Conservation (phyloP, 2,113 vertebrate species). For the Castor canadensis region DNA sequence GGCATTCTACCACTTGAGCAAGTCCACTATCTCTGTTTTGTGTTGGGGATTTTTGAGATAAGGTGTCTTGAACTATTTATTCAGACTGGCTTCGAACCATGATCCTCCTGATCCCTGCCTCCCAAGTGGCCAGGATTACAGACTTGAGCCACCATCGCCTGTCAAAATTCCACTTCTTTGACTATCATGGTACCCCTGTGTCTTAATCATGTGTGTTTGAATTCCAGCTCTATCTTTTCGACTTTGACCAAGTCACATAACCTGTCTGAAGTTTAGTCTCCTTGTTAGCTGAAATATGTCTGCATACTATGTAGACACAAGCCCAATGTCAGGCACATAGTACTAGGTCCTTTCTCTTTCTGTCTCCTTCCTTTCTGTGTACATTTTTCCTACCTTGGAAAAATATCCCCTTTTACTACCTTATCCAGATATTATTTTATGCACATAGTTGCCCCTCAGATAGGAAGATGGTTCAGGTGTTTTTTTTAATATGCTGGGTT, state of each 20-base stretch:
- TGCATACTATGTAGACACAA: not conserved
- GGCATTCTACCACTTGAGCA: too few relatives aligned
- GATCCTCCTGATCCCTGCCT: too few relatives aligned
- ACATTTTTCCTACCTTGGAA: not conserved
- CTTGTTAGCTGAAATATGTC: not conserved
- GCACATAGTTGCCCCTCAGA: not conserved
- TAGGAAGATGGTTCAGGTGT: not conserved
- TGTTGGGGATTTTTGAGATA: too few relatives aligned
- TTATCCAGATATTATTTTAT: not conserved
- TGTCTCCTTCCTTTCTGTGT: not conserved
- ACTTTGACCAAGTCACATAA: not conserved
- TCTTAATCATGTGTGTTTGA: not conserved
- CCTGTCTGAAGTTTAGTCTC: not conserved
- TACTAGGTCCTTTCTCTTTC: not conserved
- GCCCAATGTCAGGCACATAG: not conserved
- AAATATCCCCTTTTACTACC: too few relatives aligned
- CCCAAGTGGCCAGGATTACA: too few relatives aligned
- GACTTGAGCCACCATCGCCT: too few relatives aligned
- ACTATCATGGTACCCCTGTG: not conserved
- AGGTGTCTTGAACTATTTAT: too few relatives aligned
- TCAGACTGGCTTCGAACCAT: too few relatives aligned
- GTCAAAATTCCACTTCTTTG: not conserved
- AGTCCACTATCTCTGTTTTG: too few relatives aligned
- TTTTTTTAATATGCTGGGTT: not conserved
- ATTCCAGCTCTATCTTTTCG: not conserved